A percentile compares a stretch with the other conserved stretches of the same genome.
Evolutionary conservation across 2,113 vertebrate species (phyloP).

Genomic region (Trochalopteron elliotii): DNA sequence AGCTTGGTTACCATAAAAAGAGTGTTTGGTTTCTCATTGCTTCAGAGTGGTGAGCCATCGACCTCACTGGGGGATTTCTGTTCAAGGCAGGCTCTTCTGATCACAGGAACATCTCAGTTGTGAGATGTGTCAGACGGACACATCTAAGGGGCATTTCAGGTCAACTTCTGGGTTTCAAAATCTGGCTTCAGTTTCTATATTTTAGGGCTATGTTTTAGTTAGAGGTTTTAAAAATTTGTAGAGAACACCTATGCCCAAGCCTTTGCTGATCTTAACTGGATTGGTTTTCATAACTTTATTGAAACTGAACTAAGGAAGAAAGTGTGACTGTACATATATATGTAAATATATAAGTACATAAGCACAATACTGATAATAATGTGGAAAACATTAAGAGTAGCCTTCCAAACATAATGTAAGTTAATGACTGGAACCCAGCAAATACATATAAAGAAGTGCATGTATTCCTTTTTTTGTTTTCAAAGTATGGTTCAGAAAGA

Average conservation of each 20-base stretch:
- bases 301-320: not conserved
- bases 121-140: not conserved
- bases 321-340: not conserved
- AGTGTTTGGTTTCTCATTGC: conserved; percentile 60
- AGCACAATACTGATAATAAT: not conserved
- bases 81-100: not conserved
- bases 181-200: not conserved
- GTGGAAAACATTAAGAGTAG: not conserved
- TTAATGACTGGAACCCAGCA: not conserved
- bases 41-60: conserved; percentile 12
- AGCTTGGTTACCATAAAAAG: not conserved
- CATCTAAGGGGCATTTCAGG: not conserved
- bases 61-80: not conserved
- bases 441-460: not conserved
- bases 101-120: not conserved
- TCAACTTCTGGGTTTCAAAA: not conserved
- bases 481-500: not conserved
- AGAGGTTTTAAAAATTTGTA: not conserved
- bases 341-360: not conserved
- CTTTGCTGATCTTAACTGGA: not conserved
- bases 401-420: not conserved
- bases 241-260: not conserved
- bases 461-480: not conserved
- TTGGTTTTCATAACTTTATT: not conserved
- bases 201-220: not conserved